phyloP scores from a whole-genome alignment of 2,888 invertebrate genomes.

The Rhogogaster chlorosoma region DNA sequence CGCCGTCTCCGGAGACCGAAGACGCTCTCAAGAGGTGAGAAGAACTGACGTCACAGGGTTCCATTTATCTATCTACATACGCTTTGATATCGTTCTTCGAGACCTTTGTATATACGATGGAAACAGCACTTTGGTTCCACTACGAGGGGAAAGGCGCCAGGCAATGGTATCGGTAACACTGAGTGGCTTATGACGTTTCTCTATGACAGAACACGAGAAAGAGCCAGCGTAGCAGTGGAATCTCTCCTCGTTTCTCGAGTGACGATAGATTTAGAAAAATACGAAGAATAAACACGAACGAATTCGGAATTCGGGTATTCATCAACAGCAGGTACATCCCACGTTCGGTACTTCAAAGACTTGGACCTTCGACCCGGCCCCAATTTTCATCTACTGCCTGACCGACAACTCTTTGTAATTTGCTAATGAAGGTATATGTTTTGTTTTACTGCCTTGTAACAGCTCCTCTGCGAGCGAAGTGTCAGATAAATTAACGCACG shows the following conservation, averaged over 20 bases:
- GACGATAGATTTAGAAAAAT: neutral
- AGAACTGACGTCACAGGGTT: conserved; percentile 70
- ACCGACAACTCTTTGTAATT: conserved; percentile 31
- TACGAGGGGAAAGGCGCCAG: neutral
- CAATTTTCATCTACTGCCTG: neutral
- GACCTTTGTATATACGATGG: conserved; percentile 31
- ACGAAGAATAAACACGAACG: neutral
- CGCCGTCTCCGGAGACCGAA: conserved; percentile 68
- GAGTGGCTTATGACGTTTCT: conserved; percentile 46
- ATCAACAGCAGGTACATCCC: too few relatives aligned
- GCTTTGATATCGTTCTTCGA: conserved; percentile 63
- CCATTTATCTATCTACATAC: conserved; percentile 75
- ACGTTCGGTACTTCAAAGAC: too few relatives aligned
- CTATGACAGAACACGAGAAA: neutral
- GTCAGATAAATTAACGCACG: conserved; percentile 38
- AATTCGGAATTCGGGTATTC: too few relatives aligned
- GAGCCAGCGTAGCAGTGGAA: neutral
- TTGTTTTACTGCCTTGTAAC: conserved; percentile 40
- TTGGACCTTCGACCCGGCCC: too few relatives aligned
- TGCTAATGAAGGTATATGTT: conserved; percentile 47
- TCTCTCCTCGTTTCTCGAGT: neutral
- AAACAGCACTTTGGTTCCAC: conserved; percentile 40
- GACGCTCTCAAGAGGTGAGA: conserved; percentile 67
- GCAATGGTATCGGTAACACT: conserved; percentile 40
- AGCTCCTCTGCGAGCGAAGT: conserved; percentile 43